Evolutionary conservation across 2,113 vertebrate genomes (phyloP), one percentile per base, ranked within the genome.

Genomic region (Menidia beryllina): DNA sequence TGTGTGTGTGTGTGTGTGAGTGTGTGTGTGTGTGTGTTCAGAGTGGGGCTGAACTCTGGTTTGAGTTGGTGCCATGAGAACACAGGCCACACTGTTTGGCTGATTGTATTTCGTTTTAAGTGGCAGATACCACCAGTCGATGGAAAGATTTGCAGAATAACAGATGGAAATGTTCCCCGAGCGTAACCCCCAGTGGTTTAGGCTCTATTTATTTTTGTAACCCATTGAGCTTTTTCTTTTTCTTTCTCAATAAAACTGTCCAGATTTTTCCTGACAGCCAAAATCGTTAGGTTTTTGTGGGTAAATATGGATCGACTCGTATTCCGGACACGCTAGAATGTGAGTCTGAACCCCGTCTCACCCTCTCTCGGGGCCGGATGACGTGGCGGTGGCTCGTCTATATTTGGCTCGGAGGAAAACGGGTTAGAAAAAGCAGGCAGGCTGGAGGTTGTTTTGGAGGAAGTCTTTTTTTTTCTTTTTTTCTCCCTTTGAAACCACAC

Each of bases 331-430:
- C 26, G 45, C 50, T 66, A 48, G 71, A 72, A 41, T 77, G 53
- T 19, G 59, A 55, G 58, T 86, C 67, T 77, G 82, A 84, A 81
- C 80, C 71, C 60, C 74, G 48, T 76, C 80, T 67, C 60, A 39
- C 75, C 72, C 70, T 81, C 80, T 84, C 85, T 77, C 74, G 78
- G 77, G 63, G 64, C 71, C 72, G 79, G 85, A 91, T 94, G 92
- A 94, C 91, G 91, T 94, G 93, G 93, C 93, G 75, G 82, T 68
- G 72, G 85, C 58, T 77, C 30, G 71, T 72, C 91, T 94, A 92
- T 91, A 89, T 92, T 93, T 91, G 91, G 83, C 70, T 78, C 65
- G 68, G 56, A 83, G 87, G 81, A 87, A 91, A 45, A 84, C 86
- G 79, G 77, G 64, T 75, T 54, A 74, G 72, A 83, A 74, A 75